A percentile compares a stretch with the other conserved stretches of the same genome.
Evolutionary conservation across 1,140 invertebrate genomes (phyloP).

Genomic region (Amyelois transitella): DNA sequence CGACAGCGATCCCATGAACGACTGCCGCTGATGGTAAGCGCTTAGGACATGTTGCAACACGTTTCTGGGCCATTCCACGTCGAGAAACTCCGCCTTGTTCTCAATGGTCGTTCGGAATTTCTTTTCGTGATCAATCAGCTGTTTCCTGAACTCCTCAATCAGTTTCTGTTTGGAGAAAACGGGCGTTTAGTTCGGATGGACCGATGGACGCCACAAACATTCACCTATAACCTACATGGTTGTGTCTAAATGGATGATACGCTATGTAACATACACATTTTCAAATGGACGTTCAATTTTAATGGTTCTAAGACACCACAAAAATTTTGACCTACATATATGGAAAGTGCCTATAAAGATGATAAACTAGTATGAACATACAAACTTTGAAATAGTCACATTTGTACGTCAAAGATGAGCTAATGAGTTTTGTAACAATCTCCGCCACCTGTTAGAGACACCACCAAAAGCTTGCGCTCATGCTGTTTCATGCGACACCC

Average conservation of each 20-base stretch:
- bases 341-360: no score
- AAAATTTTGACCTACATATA: no score
- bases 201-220: conserved; percentile 42
- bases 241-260: conserved; percentile 3
- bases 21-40: conserved; percentile 64
- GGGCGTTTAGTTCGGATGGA: conserved; percentile 7
- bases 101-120: conserved; percentile 65
- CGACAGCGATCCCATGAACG: conserved; percentile 71
- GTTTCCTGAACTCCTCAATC: conserved; percentile 50
- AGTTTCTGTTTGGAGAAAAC: conserved; percentile 47
- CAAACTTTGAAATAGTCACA: not conserved
- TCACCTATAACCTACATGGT: conserved; percentile 6
- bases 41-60: conserved; percentile 67
- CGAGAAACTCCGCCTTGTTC: conserved; percentile 53
- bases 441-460: not conserved
- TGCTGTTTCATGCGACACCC: not conserved
- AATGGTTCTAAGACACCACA: no score
- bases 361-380: no score
- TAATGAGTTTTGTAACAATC: not conserved
- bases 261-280: no score
- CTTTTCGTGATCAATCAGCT: conserved; percentile 72
- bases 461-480: not conserved
- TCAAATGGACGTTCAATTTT: no score
- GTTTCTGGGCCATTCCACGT: conserved; percentile 69
- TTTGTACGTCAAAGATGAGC: not conserved